Conservation (phyloP, 2,888 invertebrate species). For the Coremacera marginata region DNA sequence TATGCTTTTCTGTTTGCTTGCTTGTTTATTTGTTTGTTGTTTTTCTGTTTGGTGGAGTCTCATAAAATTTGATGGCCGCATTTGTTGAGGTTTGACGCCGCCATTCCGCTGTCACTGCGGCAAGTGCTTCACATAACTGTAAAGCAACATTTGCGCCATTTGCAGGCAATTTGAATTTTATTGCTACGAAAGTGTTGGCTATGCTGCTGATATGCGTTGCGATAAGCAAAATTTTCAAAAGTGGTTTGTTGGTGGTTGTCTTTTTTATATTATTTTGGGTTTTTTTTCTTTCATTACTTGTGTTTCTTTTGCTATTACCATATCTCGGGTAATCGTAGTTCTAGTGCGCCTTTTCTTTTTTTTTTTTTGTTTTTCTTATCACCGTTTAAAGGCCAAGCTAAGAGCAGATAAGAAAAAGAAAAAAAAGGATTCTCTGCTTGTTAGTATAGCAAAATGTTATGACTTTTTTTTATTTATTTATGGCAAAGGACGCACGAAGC, state of each 20-base stretch:
- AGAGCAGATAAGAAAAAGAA: neutral
- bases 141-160: constrained; percentile 22
- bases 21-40: neutral
- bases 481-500: neutral
- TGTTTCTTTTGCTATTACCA: neutral
- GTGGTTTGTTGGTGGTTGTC: neutral
- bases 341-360: neutral
- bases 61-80: constrained; percentile 41
- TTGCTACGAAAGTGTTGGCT: constrained; percentile 8
- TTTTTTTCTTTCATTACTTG: neutral
- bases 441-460: neutral
- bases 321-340: neutral
- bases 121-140: neutral
- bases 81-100: constrained; percentile 38
- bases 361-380: neutral
- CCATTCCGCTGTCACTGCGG: constrained; percentile 13
- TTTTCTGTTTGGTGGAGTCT: neutral
- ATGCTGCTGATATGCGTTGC: neutral
- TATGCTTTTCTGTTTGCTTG: neutral
- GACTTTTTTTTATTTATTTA: neutral
- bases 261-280: neutral
- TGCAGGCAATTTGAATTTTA: constrained; percentile 22
- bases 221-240: neutral
- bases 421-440: too few relatives aligned
- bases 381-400: neutral